Conservation (phyloP, 2,888 invertebrate species). For the Conchocele bisecta region DNA sequence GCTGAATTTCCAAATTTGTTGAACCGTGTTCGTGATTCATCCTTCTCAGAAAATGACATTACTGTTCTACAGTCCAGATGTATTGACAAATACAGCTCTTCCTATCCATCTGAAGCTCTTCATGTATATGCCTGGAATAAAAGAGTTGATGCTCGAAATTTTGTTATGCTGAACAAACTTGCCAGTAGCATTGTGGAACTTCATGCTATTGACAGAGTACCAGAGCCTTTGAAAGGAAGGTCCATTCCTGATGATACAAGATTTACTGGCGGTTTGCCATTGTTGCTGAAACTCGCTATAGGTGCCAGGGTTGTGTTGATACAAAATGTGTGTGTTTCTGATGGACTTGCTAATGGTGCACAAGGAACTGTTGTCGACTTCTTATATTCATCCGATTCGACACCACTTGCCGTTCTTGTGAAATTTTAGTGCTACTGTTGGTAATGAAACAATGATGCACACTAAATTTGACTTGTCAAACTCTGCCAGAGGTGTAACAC, state of each 20-base stretch:
- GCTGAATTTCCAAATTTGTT: background rate
- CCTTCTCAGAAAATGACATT: background rate
- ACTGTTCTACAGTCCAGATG: background rate
- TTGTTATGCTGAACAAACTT: background rate
- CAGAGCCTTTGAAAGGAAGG: background rate
- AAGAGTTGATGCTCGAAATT: background rate
- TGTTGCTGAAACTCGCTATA: background rate
- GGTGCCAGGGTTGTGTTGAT: slow-evolving; percentile 6
- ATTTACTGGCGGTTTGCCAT: slow-evolving; percentile 7
- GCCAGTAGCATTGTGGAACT: background rate
- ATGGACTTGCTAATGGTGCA: slow-evolving; percentile 9
- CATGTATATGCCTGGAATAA: slow-evolving; percentile 3
- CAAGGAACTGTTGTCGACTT: background rate
- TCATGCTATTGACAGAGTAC: slow-evolving; percentile 1
- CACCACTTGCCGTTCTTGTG: background rate
- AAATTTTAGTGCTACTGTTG: background rate
- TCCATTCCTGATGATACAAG: background rate
- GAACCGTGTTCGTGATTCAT: background rate
- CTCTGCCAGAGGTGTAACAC: too few species aligned
- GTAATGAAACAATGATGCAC: background rate
- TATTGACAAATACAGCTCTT: background rate
- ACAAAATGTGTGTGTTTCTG: slow-evolving; percentile 5
- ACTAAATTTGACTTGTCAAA: slow-evolving; percentile 2
- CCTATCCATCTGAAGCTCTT: background rate
- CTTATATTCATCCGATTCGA: background rate